phyloP scores from a whole-genome alignment of 53 echinoderm and acorn worm genomes.

The Henricia sp. region DNA sequence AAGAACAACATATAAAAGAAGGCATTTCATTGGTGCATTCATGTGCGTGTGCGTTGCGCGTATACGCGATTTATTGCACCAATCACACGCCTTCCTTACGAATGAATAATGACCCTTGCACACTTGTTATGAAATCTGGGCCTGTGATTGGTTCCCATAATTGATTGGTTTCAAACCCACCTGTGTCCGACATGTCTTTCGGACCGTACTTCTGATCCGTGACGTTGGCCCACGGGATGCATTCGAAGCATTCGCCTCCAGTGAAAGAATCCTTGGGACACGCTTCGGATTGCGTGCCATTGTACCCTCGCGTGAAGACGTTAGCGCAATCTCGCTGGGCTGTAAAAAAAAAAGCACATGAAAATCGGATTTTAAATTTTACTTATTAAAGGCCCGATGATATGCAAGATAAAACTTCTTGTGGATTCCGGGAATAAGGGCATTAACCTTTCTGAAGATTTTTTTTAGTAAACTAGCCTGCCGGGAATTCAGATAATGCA shows the following conservation, averaged over 20 bases:
- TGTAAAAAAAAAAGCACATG: not conserved
- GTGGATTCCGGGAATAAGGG: no score
- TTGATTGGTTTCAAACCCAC: not conserved
- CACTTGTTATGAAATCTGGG: not conserved
- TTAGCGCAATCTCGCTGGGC: constrained; percentile 58
- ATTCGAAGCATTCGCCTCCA: not conserved
- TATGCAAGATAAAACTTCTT: no score
- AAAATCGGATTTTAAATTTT: no score
- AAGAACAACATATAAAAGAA: not conserved
- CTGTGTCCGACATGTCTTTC: constrained; percentile 20
- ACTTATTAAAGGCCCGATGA: no score
- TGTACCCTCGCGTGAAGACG: constrained; percentile 44
- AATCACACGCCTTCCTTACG: not conserved
- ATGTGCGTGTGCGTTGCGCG: not conserved
- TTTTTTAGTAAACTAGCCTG: no score
- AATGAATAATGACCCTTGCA: not conserved
- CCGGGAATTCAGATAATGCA: no score
- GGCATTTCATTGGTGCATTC: no score
- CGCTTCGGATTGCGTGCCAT: constrained; percentile 17
- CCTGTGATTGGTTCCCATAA: not conserved
- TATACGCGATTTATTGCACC: not conserved
- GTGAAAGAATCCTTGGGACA: constrained; percentile 43
- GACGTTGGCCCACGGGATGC: constrained; percentile 39
- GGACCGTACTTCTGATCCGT: constrained; percentile 10
- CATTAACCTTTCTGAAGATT: no score